Evolutionary conservation across 2,113 vertebrate genomes (phyloP).

Genomic region (Burhinus oedicnemus): DNA sequence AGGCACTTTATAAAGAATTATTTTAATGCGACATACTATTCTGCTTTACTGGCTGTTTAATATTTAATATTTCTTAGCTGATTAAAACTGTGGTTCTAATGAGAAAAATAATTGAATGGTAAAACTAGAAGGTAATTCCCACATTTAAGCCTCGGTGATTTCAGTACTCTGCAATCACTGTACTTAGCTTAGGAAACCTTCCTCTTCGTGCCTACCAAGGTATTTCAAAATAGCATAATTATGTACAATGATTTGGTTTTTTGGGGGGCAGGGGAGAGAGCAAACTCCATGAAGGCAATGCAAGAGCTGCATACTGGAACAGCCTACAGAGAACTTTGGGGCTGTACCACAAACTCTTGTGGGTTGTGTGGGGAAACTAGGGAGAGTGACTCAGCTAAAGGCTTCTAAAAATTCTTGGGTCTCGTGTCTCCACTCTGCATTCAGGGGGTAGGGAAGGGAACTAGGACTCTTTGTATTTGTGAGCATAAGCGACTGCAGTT

Average conservation of each 20-base stretch:
- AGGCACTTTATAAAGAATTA: neutral
- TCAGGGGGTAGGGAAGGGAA: neutral
- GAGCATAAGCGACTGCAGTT: neutral
- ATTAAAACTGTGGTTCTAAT: constrained; percentile 34
- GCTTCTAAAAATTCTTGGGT: neutral
- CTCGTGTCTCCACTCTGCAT: neutral
- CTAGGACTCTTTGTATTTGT: neutral
- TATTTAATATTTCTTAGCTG: constrained; percentile 16
- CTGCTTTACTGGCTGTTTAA: constrained; percentile 17
- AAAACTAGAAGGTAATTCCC: constrained; percentile 6
- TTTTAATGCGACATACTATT: constrained; percentile 3
- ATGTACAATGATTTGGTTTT: neutral
- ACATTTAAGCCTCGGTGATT: neutral
- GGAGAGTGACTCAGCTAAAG: neutral
- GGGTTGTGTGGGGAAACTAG: neutral
- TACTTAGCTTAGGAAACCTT: neutral
- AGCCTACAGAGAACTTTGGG: neutral
- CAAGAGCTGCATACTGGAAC: neutral
- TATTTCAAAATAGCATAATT: neutral
- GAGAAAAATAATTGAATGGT: constrained; percentile 41
- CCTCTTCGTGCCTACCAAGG: neutral
- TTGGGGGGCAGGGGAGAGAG: neutral
- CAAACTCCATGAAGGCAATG: neutral
- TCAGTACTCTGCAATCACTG: neutral
- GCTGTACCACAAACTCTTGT: neutral